A percentile compares a stretch with the other conserved stretches of the same genome.
phyloP scores from a whole-genome alignment of 1,140 invertebrate species.

The Hormaphis cornu region DNA sequence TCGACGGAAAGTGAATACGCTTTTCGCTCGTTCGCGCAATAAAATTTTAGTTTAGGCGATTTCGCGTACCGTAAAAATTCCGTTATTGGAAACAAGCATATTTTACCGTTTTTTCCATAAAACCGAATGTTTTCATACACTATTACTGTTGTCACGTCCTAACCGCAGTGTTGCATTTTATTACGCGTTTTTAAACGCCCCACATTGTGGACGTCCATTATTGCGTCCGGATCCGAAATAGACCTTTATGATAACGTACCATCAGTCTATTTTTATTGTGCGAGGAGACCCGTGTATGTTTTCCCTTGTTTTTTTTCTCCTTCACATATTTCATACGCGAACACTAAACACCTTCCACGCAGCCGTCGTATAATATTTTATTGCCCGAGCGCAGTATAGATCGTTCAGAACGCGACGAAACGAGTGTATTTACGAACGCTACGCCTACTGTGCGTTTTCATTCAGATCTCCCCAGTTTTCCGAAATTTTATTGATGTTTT shows the following conservation, averaged over 20 bases:
- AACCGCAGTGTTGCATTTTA: background rate
- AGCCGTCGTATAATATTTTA: slow-evolving; percentile 17
- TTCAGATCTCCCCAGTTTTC: background rate
- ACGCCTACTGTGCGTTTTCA: background rate
- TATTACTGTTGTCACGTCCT: slow-evolving; percentile 5
- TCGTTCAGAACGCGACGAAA: slow-evolving; percentile 5
- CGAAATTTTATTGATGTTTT: slow-evolving; percentile 17
- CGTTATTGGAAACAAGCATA: too few relatives aligned
- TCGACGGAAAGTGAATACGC: too few relatives aligned
- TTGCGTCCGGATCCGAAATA: background rate
- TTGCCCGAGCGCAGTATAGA: background rate
- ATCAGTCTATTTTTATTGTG: slow-evolving; percentile 7
- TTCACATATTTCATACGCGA: background rate
- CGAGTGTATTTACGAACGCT: background rate
- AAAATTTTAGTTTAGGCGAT: too few relatives aligned
- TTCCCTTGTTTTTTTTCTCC: background rate
- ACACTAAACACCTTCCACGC: slow-evolving; percentile 8
- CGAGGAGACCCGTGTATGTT: background rate
- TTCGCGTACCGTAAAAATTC: too few relatives aligned
- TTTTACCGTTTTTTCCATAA: background rate
- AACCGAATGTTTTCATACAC: background rate
- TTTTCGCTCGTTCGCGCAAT: too few relatives aligned
- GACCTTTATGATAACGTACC: background rate
- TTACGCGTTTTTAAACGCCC: background rate
- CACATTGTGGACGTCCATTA: background rate